phyloP scores from a whole-genome alignment of 2,113 vertebrate genomes.

The Empidonax traillii region DNA sequence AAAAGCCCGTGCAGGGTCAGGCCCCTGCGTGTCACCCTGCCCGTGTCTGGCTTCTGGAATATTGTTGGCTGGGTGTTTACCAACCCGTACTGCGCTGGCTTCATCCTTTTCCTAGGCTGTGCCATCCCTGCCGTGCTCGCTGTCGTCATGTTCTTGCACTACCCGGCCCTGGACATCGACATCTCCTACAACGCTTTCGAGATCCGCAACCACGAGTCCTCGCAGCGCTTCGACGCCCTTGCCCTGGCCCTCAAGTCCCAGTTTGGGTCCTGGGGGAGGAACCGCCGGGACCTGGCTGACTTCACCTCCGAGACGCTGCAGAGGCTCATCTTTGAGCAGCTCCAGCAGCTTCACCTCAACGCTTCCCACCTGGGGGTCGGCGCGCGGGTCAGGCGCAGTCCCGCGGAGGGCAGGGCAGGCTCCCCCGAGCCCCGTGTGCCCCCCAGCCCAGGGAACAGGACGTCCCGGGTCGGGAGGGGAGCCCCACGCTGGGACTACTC shows the following conservation, averaged over 20 bases:
- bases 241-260: constrained; percentile 91
- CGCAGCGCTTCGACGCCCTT: constrained; percentile 91
- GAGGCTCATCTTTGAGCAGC: constrained; percentile 83
- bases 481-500: constrained; percentile 73
- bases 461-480: background rate
- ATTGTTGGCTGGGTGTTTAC: constrained; percentile 90
- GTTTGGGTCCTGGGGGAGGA: constrained; percentile 93
- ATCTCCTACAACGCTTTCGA: constrained; percentile 98
- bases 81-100: constrained; percentile 82
- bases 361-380: background rate
- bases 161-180: constrained; percentile 93
- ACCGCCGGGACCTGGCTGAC: constrained; percentile 84
- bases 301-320: constrained; percentile 81
- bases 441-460: background rate
- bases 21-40: constrained; percentile 16
- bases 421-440: background rate
- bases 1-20: constrained; percentile 63
- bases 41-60: constrained; percentile 79
- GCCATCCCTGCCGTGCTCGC: constrained; percentile 85
- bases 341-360: constrained; percentile 72
- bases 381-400: background rate
- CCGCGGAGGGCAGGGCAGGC: background rate
- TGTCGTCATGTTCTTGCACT: constrained; percentile 89
- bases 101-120: constrained; percentile 83
- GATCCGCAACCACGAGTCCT: constrained; percentile 95